Evolutionary conservation across 2,113 vertebrate species (phyloP).

Genomic region (Thymallus thymallus): DNA sequence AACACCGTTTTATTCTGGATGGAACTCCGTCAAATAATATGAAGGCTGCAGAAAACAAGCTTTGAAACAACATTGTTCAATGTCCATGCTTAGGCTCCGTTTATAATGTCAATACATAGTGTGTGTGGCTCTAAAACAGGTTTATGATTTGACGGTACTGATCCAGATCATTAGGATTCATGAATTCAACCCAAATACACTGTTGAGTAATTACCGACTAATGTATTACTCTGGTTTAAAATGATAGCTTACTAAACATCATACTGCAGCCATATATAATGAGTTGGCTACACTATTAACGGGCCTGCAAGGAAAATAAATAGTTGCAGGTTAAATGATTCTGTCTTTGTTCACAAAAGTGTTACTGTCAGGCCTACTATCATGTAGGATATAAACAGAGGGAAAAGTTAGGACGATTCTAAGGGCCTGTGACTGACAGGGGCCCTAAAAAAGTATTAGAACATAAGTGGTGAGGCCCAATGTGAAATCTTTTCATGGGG

Average conservation of each 20-base stretch:
- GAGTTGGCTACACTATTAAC: background rate
- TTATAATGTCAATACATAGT: too few species aligned
- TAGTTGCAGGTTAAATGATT: background rate
- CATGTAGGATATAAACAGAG: background rate
- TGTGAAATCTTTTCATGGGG: too few species aligned
- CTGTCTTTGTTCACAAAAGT: slow-evolving; percentile 2
- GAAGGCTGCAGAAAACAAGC: too few species aligned
- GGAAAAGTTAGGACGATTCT: too few species aligned
- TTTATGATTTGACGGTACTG: slow-evolving; percentile 14
- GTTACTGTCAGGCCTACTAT: background rate
- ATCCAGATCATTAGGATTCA: slow-evolving; percentile 34
- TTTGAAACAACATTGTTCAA: too few species aligned
- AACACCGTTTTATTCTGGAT: too few species aligned
- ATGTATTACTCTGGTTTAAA: slow-evolving; percentile 25
- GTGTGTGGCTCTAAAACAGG: too few species aligned
- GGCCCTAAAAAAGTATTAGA: too few species aligned
- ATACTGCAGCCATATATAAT: background rate
- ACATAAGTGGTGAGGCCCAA: too few species aligned
- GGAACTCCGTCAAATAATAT: too few species aligned
- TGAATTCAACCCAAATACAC: slow-evolving; percentile 27
- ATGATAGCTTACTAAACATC: background rate
- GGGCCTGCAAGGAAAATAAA: background rate
- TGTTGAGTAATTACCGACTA: slow-evolving; percentile 21
- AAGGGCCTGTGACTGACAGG: too few species aligned
- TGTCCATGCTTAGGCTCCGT: too few species aligned